Evolutionary conservation across 1,140 invertebrate species (phyloP).

Genomic region (Cotesia vestalis): DNA sequence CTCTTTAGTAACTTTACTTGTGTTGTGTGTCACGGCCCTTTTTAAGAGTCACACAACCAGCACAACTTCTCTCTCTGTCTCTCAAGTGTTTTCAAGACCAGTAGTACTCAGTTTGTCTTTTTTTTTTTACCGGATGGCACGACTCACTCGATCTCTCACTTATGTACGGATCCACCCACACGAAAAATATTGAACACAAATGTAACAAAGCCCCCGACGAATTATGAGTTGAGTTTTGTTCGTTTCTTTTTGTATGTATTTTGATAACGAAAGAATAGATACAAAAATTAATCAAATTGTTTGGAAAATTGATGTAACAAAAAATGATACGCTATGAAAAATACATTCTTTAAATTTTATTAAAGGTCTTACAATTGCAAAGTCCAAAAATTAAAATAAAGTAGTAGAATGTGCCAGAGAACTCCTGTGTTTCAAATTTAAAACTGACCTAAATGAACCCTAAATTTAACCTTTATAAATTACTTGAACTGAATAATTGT

Average conservation of each 20-base stretch:
- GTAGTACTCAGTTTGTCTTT: constrained; percentile 11
- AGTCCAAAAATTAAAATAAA: too few relatives aligned
- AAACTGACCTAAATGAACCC: too few relatives aligned
- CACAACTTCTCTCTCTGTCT: constrained; percentile 12
- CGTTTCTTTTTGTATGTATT: neutral
- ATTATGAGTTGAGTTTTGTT: constrained; percentile 11
- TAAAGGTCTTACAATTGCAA: too few relatives aligned
- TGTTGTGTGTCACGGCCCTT: constrained; percentile 9
- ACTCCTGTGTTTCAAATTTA: too few relatives aligned
- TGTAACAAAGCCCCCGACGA: neutral
- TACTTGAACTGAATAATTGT: too few relatives aligned
- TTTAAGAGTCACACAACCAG: constrained; percentile 12
- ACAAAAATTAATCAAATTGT: too few relatives aligned
- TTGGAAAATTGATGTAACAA: too few relatives aligned
- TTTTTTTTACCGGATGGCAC: constrained; percentile 33
- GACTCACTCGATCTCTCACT: constrained; percentile 26
- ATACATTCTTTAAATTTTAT: too few relatives aligned
- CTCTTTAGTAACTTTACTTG: neutral
- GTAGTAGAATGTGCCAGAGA: too few relatives aligned
- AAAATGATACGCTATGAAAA: too few relatives aligned
- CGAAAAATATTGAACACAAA: constrained; percentile 24
- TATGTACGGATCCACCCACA: constrained; percentile 29
- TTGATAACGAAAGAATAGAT: too few relatives aligned
- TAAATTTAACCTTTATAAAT: too few relatives aligned
- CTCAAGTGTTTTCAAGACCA: constrained; percentile 8